These are phyloP conservation scores for Pseudonaja textilis DNA, from an alignment of 2,113 vertebrate species.

Conservation along the genomic window DNA sequence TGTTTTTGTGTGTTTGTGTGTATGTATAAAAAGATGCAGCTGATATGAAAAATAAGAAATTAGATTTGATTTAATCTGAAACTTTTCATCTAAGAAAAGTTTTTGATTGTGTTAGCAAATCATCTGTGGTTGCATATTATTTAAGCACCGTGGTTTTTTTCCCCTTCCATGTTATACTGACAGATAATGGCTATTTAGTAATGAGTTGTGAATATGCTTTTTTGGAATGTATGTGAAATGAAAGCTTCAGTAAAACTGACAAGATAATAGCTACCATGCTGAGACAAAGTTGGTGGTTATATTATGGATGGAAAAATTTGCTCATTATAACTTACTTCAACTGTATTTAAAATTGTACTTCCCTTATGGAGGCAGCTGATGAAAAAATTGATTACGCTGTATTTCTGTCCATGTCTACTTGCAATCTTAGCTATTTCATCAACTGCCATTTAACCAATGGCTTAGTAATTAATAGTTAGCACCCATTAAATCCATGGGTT, in stretches of 20 bases:
- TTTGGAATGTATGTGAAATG: background rate
- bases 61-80: background rate
- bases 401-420: background rate
- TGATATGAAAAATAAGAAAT: background rate
- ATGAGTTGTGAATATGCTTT: background rate
- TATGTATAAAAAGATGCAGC: background rate
- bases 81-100: background rate
- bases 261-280: constrained; percentile 16
- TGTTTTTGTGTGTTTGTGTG: background rate
- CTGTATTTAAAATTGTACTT: background rate
- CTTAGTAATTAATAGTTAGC: constrained; percentile 7
- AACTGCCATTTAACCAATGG: constrained; percentile 9
- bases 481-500: background rate
- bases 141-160: background rate
- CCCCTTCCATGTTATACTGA: background rate
- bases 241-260: constrained; percentile 13
- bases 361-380: background rate
- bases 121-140: background rate
- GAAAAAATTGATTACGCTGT: background rate
- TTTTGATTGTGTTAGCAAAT: background rate
- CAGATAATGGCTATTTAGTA: constrained; percentile 3
- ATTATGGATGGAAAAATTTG: background rate
- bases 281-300: background rate
- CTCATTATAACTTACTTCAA: constrained; percentile 6
- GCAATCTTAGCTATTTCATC: background rate